Conservation (phyloP, 2,113 vertebrate genomes). For the Ammodramus savannarum region DNA sequence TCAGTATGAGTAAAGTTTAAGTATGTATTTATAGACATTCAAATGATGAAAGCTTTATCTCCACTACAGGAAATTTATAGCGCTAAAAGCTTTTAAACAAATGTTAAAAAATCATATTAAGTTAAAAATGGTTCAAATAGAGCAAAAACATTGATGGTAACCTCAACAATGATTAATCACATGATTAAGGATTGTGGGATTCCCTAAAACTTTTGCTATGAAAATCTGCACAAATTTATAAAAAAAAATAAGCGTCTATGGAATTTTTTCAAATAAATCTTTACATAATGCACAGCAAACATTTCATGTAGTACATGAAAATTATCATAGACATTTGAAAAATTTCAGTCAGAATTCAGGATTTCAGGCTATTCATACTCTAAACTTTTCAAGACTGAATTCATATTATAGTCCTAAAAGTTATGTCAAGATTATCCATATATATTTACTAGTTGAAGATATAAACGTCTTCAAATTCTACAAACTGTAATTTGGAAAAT, state of each 20-base stretch:
- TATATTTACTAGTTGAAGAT: background rate
- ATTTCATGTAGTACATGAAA: background rate
- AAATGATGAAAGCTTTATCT: background rate
- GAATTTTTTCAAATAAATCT: background rate
- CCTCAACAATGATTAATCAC: background rate
- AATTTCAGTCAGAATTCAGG: background rate
- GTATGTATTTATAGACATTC: background rate
- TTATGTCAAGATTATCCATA: background rate
- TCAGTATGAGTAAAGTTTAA: background rate
- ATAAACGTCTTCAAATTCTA: background rate
- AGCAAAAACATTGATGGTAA: background rate
- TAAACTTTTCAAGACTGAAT: background rate
- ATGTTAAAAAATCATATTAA: background rate
- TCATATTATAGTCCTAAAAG: background rate
- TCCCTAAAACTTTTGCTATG: background rate
- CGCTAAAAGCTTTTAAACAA: background rate
- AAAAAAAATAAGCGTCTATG: accelerated
- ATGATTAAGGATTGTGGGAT: background rate
- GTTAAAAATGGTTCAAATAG: background rate
- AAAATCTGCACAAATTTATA: background rate
- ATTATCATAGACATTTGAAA: background rate
- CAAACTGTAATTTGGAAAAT: background rate
- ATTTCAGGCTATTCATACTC: background rate
- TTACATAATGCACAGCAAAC: background rate
- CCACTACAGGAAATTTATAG: background rate